Conservation (phyloP, 2,888 invertebrate species). For the Melanchra persicariae region DNA sequence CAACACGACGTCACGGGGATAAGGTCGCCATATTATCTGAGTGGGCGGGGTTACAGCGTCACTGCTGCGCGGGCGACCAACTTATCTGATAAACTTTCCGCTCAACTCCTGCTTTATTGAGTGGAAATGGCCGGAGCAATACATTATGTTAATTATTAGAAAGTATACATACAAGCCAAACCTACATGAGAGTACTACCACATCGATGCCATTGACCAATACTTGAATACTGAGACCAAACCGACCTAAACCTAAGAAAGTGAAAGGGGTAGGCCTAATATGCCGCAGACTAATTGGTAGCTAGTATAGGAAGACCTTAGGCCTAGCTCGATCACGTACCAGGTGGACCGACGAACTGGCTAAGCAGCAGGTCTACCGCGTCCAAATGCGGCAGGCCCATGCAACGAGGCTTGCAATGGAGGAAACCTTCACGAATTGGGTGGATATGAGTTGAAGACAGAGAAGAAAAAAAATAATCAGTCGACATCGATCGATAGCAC, state of each 20-base stretch:
- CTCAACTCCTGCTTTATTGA: slow-evolving; percentile 29
- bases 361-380: too few relatives aligned
- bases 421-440: too few relatives aligned
- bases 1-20: slow-evolving; percentile 30
- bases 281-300: not conserved
- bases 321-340: not conserved
- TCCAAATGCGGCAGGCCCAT: too few relatives aligned
- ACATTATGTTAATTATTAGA: not conserved
- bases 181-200: not conserved
- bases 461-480: too few relatives aligned
- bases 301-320: not conserved
- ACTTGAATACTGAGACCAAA: too few relatives aligned
- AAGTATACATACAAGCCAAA: not conserved
- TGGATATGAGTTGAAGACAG: too few relatives aligned
- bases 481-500: too few relatives aligned
- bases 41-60: slow-evolving; percentile 61
- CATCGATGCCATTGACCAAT: not conserved
- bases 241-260: too few relatives aligned
- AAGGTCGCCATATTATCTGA: slow-evolving; percentile 59
- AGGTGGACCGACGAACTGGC: not conserved
- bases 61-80: slow-evolving; percentile 12
- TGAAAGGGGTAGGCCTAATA: not conserved
- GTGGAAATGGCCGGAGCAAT: slow-evolving; percentile 27
- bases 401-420: too few relatives aligned
- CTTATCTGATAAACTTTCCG: slow-evolving; percentile 53